Percentiles rank a stretch among this genome's conserved stretches.
Evolutionary conservation across 23 tunicate genomes (phyloP).

Genomic region (Ciona savignyi): DNA sequence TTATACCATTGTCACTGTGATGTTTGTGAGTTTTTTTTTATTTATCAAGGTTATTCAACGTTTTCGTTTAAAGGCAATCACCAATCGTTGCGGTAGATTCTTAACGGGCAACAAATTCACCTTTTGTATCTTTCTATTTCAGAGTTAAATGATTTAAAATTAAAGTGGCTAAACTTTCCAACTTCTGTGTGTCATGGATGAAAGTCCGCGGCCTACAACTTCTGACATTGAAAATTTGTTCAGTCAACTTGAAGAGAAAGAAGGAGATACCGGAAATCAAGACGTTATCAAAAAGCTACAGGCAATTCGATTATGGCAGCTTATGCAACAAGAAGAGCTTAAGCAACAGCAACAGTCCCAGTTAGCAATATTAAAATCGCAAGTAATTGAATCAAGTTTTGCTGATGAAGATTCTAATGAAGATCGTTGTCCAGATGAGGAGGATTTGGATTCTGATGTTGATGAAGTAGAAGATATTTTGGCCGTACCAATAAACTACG

Average conservation of each 20-base stretch:
- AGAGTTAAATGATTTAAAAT: too few species aligned
- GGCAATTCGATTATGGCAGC: conserved; percentile 66
- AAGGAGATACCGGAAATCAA: neutral
- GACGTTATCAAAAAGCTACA: conserved; percentile 62
- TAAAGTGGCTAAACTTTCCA: too few species aligned
- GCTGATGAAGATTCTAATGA: neutral
- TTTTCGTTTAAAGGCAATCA: too few species aligned
- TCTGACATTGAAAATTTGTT: neutral
- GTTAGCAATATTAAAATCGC: conserved; percentile 49
- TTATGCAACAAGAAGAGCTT: conserved; percentile 85
- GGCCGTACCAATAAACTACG: neutral
- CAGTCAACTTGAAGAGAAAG: neutral
- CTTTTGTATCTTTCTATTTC: too few species aligned
- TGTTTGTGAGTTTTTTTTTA: too few species aligned
- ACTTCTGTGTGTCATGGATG: neutral
- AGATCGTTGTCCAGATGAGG: neutral
- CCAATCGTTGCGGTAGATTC: too few species aligned
- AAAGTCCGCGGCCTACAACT: neutral
- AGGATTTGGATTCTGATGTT: neutral
- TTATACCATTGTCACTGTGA: too few species aligned
- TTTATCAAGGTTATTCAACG: too few species aligned
- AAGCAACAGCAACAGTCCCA: conserved; percentile 68
- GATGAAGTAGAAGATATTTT: neutral
- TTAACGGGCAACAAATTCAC: too few species aligned
- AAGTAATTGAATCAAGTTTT: neutral